Base-by-base conservation (phyloP, 1,140 invertebrate species). In the Notospermus geniculatus region DNA sequence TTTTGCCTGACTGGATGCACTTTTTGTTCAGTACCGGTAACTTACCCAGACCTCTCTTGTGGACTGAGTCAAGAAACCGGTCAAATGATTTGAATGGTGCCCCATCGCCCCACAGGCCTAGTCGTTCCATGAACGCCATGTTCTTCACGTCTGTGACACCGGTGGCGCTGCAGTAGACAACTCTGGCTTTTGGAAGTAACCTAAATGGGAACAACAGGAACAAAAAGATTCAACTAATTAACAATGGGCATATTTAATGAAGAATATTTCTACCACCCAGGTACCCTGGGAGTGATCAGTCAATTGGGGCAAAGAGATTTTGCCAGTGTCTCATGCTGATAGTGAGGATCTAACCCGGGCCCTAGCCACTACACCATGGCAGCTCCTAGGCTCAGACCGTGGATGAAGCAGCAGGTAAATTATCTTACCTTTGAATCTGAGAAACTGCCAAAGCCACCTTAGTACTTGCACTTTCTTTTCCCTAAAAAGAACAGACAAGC, bases 141-240 rank as follows among this genome's bases (percentile, higher is more conserved):
- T 78, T 78, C 59, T 78, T 78, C n/a, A 78, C 74, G 69, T 76
- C 76, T 22, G 71, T 70, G 15, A 78, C 74, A 17, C 76, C 76
- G 11, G 76, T 78, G 17, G 76, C 76, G 69, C 74, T 76, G 61
- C 76, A 78, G 60, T 78, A 78, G 11, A 78, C 59, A 43, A 76
- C 75, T 58, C 75, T 61, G 11, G 75, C 75, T 52, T 75, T 73
- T 1, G 75, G 75, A 15, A 77, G 59, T 43, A 76, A 39, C 45
- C 75, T 77, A 52, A 2, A 65, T 61, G 64, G 15, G 32, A 15
- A n/a, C n/a, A n/a, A n/a, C n/a, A n/a, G n/a, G n/a, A n/a, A n/a
- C n/a, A n/a, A n/a, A 36, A 36, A 4, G 5, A 36, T 36, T 36
- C 32, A 36, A 36, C 32, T 15, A 36, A 36, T 36, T 15, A 36